Conservation (phyloP, 2,113 vertebrate genomes). For the Etheostoma spectabile region DNA sequence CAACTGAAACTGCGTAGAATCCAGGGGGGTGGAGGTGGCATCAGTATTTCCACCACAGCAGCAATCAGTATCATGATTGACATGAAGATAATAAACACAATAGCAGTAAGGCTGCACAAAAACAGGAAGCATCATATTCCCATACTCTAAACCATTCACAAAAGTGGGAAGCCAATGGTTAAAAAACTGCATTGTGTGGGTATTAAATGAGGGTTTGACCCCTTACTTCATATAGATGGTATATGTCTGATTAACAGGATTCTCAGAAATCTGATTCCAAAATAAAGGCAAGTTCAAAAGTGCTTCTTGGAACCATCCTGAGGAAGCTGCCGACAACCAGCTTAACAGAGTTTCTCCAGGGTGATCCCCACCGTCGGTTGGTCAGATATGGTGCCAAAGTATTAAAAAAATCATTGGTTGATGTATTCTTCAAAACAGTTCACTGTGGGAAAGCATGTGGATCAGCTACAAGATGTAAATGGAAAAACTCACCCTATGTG, state of each 20-base stretch:
- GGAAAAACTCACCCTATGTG: neutral
- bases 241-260: conserved; percentile 45
- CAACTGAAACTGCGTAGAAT: conserved; percentile 9
- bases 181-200: conserved; percentile 64
- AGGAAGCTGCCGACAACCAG: conserved; percentile 25
- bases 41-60: conserved; percentile 8
- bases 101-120: conserved; percentile 56
- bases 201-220: conserved; percentile 33
- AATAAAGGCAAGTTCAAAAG: conserved; percentile 28
- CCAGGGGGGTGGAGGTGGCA: neutral
- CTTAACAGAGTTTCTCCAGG: conserved; percentile 51
- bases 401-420: neutral
- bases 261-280: conserved; percentile 48
- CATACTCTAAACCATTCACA: conserved; percentile 54
- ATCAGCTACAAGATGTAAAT: neutral
- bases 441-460: conserved; percentile 31
- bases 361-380: conserved; percentile 47
- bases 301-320: conserved; percentile 36
- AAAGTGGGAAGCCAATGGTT: conserved; percentile 43
- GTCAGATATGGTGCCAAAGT: conserved; percentile 48
- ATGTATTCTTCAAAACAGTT: conserved; percentile 23
- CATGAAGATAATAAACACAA: conserved; percentile 56
- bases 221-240: conserved; percentile 37
- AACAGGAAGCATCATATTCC: conserved; percentile 74
- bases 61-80: conserved; percentile 55